These are phyloP conservation scores for Volucella bombylans DNA, from an alignment of 2,888 invertebrate species.

Conservation along the genomic window DNA sequence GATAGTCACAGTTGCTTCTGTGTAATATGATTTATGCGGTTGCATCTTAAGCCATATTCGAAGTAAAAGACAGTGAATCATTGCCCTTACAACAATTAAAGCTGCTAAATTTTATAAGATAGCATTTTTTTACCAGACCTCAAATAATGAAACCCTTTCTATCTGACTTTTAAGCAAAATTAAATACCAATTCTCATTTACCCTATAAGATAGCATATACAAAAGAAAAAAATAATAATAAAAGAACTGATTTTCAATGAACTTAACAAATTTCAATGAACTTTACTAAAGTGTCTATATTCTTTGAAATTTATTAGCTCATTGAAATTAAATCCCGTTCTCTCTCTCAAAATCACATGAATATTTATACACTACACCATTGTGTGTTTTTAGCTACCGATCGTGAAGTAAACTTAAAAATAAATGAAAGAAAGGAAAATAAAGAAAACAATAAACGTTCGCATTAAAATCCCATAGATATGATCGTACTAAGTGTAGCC, in stretches of 20 bases:
- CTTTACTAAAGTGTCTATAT: conserved; percentile 12
- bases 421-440: conserved; percentile 16
- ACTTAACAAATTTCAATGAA: conserved; percentile 35
- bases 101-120: too few relatives aligned
- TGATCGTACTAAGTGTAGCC: conserved; percentile 45
- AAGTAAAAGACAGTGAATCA: too few relatives aligned
- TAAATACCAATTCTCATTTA: too few relatives aligned
- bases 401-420: conserved; percentile 40
- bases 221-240: conserved; percentile 6
- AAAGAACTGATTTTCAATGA: conserved; percentile 39
- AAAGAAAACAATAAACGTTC: conserved; percentile 10
- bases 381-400: conserved; percentile 32
- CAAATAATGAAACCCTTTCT: too few relatives aligned
- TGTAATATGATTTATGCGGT: too few relatives aligned
- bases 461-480: conserved; percentile 26
- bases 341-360: conserved; percentile 35
- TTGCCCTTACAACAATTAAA: too few relatives aligned
- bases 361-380: conserved; percentile 44
- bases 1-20: too few relatives aligned
- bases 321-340: conserved; percentile 52
- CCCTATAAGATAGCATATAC: too few relatives aligned
- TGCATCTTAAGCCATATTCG: too few relatives aligned
- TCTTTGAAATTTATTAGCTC: conserved; percentile 51
- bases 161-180: too few relatives aligned
- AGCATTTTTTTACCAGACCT: too few relatives aligned